Evolutionary conservation across 2,113 vertebrate genomes (phyloP).

Genomic region (Lucifuga dentata): DNA sequence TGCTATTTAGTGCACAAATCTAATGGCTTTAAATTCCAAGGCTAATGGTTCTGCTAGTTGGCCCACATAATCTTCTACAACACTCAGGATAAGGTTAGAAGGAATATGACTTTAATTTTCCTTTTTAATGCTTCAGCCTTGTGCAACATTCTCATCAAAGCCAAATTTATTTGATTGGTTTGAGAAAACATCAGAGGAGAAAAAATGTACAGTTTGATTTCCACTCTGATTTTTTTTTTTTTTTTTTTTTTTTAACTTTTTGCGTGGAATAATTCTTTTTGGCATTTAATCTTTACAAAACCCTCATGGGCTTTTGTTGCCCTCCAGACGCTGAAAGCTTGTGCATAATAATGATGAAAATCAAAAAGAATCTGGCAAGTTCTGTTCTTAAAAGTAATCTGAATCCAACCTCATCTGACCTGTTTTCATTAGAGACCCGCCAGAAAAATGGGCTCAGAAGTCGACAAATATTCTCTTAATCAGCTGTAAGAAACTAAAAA

Average conservation of each 20-base stretch:
- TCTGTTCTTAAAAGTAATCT: background rate
- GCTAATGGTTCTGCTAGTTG: conserved; percentile 31
- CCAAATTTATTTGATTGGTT: background rate
- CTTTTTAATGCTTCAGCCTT: background rate
- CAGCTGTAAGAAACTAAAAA: too few relatives aligned
- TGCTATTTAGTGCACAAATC: conserved; percentile 42
- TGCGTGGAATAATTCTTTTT: background rate
- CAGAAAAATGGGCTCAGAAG: conserved; percentile 2
- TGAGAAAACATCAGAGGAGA: background rate
- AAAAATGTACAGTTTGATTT: background rate
- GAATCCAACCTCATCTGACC: conserved; percentile 2
- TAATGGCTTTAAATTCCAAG: conserved; percentile 30
- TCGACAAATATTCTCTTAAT: too few relatives aligned
- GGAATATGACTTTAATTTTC: background rate
- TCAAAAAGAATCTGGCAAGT: background rate
- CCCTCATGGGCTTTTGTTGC: background rate
- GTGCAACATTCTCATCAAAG: background rate
- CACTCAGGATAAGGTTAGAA: background rate
- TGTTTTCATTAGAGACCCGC: conserved; percentile 19
- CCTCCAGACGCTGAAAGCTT: background rate
- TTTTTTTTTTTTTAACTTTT: background rate
- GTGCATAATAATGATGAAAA: conserved; percentile 12
- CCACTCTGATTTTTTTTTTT: too few relatives aligned
- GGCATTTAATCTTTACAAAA: background rate
- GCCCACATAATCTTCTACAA: conserved; percentile 27